Conservation (phyloP, 2,888 invertebrate species). For the Lithophane leautieri region DNA sequence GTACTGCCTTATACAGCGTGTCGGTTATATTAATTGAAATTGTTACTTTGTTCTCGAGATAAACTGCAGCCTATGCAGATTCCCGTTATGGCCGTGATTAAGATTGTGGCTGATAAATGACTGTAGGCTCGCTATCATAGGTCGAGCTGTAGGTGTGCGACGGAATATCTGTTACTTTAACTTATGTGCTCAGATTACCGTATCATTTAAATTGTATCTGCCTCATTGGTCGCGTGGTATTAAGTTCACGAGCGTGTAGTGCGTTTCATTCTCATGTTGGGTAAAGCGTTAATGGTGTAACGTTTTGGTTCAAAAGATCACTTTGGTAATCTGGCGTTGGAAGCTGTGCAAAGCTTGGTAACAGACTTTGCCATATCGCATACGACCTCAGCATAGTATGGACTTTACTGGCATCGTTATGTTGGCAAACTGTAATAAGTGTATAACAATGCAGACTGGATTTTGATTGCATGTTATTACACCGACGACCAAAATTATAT, state of each 20-base stretch:
- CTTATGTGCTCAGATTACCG: constrained; percentile 60
- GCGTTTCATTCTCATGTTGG: constrained; percentile 26
- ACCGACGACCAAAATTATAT: constrained; percentile 16
- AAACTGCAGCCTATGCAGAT: constrained; percentile 56
- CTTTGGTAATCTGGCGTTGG: neutral
- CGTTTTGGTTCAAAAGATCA: neutral
- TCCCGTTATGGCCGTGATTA: constrained; percentile 58
- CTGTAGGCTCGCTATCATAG: constrained; percentile 54
- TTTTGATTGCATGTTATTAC: constrained; percentile 11
- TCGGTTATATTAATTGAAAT: constrained; percentile 52
- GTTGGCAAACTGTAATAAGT: constrained; percentile 2
- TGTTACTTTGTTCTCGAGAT: constrained; percentile 55
- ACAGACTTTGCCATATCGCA: neutral
- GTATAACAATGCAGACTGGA: neutral
- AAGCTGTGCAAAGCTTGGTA: neutral
- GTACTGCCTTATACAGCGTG: constrained; percentile 7
- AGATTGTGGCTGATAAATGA: constrained; percentile 58
- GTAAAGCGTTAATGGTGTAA: neutral
- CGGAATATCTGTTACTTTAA: constrained; percentile 59
- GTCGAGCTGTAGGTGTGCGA: constrained; percentile 57
- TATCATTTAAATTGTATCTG: constrained; percentile 58
- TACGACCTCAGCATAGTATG: neutral
- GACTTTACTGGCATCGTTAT: neutral
- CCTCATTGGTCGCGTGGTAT: constrained; percentile 51
- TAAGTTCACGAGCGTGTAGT: constrained; percentile 36